Evolutionary conservation across 2,888 invertebrate genomes (phyloP).

Genomic region (Scaptomyza tumidula): DNA sequence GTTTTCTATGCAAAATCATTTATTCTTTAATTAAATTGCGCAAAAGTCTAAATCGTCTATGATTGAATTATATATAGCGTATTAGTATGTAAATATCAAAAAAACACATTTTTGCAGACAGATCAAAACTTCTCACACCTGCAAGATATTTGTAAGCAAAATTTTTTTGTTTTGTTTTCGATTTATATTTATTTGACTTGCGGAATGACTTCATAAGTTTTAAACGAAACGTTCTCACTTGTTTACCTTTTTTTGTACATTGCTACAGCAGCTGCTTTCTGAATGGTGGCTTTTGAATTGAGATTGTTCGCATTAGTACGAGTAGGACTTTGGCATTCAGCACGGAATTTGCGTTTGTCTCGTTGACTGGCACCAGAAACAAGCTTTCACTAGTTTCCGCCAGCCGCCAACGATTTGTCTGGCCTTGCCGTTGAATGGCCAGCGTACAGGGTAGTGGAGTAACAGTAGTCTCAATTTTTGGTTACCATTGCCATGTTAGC

Average conservation of each 20-base stretch:
- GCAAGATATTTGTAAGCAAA: too few species aligned
- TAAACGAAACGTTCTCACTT: not conserved
- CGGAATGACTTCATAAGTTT: conserved; percentile 1
- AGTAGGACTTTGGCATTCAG: conserved; percentile 28
- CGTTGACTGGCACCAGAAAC: not conserved
- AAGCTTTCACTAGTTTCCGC: conserved; percentile 18
- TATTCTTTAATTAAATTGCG: not conserved
- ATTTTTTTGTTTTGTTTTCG: not conserved
- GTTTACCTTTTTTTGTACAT: not conserved
- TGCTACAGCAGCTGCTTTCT: conserved; percentile 11
- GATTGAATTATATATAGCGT: too few species aligned
- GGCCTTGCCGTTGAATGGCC: conserved; percentile 11
- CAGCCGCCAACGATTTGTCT: conserved; percentile 20
- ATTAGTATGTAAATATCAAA: too few species aligned
- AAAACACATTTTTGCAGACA: not conserved
- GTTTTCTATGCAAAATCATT: not conserved
- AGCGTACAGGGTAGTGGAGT: not conserved
- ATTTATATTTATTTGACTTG: too few species aligned
- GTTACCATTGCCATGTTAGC: not conserved
- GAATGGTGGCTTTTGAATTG: conserved; percentile 34
- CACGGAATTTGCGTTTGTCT: conserved; percentile 10
- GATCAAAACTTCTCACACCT: not conserved
- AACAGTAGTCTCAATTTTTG: conserved; percentile 7
- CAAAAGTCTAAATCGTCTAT: too few species aligned
- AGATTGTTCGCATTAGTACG: conserved; percentile 48